A percentile compares a stretch with the other conserved stretches of the same genome.
Evolutionary conservation across 2,797 vertebrate species (phyloP).

Genomic region (Aplochiton taeniatus): DNA sequence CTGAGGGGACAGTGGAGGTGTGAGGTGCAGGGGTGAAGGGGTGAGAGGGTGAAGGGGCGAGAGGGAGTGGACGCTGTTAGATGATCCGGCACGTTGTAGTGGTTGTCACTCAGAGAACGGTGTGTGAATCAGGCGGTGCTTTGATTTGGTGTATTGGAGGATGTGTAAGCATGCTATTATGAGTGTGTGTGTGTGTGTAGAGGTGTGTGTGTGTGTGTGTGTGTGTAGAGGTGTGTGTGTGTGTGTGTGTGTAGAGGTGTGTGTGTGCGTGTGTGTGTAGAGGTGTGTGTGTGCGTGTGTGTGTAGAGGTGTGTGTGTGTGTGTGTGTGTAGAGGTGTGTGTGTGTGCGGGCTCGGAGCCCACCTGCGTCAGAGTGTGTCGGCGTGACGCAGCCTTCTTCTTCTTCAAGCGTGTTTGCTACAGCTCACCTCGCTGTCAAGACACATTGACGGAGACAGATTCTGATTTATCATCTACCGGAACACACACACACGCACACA

Average conservation of each 20-base stretch:
- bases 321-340: conserved; percentile 3
- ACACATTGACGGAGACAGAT: not conserved
- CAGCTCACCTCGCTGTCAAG: conserved; percentile 16
- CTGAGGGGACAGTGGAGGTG: not conserved
- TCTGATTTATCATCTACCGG: conserved; percentile 23
- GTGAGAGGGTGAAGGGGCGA: no score
- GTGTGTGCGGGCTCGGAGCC: not conserved
- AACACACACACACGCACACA: conserved; percentile 15
- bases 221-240: conserved; percentile 10
- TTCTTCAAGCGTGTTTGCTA: not conserved
- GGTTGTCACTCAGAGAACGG: no score
- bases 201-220: not conserved
- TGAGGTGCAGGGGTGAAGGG: no score
- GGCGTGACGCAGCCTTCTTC: conserved; percentile 32
- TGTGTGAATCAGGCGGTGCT: no score
- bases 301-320: conserved; percentile 9
- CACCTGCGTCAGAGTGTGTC: conserved; percentile 46
- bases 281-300: conserved; percentile 11
- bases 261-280: conserved; percentile 7
- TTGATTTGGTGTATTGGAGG: not conserved
- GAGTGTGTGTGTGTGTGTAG: not conserved
- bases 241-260: not conserved
- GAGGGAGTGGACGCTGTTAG: conserved; percentile 4
- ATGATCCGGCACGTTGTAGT: no score
- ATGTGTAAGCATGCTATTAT: not conserved